Evolutionary conservation across 1,140 invertebrate genomes (phyloP), one percentile per base, ranked within the genome.

Genomic region (Plodia interpunctella): DNA sequence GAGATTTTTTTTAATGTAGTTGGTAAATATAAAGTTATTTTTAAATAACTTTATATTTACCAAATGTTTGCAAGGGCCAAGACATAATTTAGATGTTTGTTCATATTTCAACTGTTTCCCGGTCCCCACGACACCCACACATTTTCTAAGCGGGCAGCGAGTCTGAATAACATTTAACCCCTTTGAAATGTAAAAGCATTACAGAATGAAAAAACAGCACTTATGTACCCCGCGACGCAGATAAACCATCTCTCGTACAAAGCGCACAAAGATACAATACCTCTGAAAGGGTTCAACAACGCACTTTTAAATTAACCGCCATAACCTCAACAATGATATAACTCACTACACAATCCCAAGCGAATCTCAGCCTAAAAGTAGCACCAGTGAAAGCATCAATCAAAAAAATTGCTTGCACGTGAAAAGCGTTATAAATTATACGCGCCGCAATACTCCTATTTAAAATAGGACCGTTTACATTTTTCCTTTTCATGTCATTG

Each of bases 131-230:
- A 82, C 86, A 88, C 86, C 82, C 80, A 88, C 83, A 78, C 78
- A 69, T 83, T 83, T 83, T 85, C 83, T 83, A 83, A 82, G 73
- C 83, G 76, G 74, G 74, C 75, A 84, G 69, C 75, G 72, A 83
- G 77, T 75, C 83, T 87, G 86, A 88, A 88, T 88, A 87, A 86
- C 83, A 85, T 86, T 87, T 87, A 87, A 88, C 83, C 84, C 87
- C 83, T 89, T 89, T 89, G 74, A 89, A 85, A 89, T 87, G 84
- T 87, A 87, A 89, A 89, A 89, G 87, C 84, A 89, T 89, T 89
- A 89, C 83, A 82, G 82, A 87, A 89, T 87, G 84, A 87, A 89
- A 88, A 89, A 89, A 89, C 87, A 89, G 83, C 80, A 87, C 87
- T 89, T 87, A 89, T 89, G 83, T 89, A 89, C 84, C 83, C 76